Conservation (phyloP, 2,888 invertebrate species). For the Gibbula magus region DNA sequence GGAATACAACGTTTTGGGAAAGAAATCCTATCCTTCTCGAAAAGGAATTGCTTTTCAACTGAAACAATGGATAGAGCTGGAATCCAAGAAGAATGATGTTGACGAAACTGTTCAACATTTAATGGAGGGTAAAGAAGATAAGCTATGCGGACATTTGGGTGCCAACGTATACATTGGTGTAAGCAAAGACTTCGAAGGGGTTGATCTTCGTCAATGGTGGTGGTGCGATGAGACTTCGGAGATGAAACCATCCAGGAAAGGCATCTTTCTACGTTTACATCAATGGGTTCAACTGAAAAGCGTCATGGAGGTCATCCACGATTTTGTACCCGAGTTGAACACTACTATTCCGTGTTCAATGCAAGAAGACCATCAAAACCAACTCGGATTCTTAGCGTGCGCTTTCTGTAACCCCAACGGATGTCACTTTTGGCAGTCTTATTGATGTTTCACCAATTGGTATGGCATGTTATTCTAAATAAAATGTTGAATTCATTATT, state of each 20-base stretch:
- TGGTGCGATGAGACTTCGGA: not conserved
- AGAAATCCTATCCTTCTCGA: not conserved
- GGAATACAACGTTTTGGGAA: not conserved
- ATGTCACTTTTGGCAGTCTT: not conserved
- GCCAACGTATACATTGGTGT: not conserved
- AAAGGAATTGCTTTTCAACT: not conserved
- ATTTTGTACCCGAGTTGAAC: not conserved
- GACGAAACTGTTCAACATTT: not conserved
- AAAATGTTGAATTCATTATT: too few species aligned
- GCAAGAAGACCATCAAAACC: conserved; percentile 1
- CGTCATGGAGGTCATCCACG: not conserved
- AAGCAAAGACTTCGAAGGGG: not conserved
- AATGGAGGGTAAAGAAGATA: not conserved
- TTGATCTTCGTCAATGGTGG: conserved; percentile 18
- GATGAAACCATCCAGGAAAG: not conserved
- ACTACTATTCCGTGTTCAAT: not conserved
- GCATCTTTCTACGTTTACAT: not conserved
- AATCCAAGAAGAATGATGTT: not conserved
- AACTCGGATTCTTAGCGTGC: not conserved
- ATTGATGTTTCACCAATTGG: not conserved
- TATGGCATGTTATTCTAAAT: too few species aligned
- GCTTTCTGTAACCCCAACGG: not conserved
- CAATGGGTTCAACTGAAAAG: not conserved
- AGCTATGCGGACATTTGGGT: conserved; percentile 2
- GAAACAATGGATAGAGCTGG: not conserved